Percentiles rank a stretch among this genome's conserved stretches.
Conservation (phyloP, 2,888 invertebrate genomes). For the Chloroclystis v-ata region DNA sequence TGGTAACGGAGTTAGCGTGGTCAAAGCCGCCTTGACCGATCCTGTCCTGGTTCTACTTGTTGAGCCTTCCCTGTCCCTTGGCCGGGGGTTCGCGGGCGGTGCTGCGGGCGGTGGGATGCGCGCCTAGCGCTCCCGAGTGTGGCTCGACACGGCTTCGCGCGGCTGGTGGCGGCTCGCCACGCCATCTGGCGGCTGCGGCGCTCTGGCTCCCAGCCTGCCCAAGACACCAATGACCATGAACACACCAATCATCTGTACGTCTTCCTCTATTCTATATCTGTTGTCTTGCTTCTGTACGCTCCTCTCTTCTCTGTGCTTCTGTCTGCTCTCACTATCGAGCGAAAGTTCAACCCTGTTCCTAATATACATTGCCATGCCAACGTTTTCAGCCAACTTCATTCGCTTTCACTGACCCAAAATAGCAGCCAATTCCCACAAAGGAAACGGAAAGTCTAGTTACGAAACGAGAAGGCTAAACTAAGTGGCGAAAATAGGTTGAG, state of each 20-base stretch:
- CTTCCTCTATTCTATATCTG: conserved; percentile 56
- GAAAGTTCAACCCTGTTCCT: neutral
- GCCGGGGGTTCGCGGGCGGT: conserved; percentile 44
- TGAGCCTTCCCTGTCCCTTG: conserved; percentile 46
- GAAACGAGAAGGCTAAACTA: conserved; percentile 36
- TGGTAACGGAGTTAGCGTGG: conserved; percentile 45
- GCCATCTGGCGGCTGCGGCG: conserved; percentile 83
- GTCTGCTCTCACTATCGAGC: conserved; percentile 22
- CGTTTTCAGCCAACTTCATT: neutral
- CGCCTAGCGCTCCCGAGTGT: conserved; percentile 71
- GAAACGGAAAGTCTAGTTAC: conserved; percentile 25
- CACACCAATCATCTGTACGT: conserved; percentile 77
- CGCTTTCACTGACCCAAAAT: conserved; percentile 9
- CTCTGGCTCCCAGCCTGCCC: conserved; percentile 73
- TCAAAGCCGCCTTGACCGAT: conserved; percentile 44
- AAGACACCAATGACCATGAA: conserved; percentile 74
- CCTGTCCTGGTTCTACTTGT: conserved; percentile 37
- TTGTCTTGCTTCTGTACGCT: conserved; percentile 43
- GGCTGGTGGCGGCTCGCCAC: conserved; percentile 84
- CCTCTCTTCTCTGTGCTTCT: conserved; percentile 43
- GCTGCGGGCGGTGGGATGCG: conserved; percentile 55
- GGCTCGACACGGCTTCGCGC: conserved; percentile 84
- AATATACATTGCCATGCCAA: neutral
- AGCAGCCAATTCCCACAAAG: conserved; percentile 13
- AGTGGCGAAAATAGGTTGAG: conserved; percentile 40